phyloP scores from a whole-genome alignment of 2,797 vertebrate genomes.

The Poecilia wingei region DNA sequence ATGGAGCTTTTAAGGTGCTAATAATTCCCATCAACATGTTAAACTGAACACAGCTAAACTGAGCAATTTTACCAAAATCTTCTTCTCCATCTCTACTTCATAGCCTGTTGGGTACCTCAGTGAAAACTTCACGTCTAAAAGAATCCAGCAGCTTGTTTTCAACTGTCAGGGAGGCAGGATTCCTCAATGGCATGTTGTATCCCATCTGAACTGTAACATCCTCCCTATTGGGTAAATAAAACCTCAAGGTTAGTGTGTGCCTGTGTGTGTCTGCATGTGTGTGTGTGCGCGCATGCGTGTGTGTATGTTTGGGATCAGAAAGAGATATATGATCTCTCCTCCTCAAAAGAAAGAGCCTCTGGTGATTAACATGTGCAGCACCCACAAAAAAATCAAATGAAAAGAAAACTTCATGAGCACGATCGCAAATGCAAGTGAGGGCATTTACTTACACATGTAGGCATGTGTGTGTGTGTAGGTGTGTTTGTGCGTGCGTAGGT shows the following conservation, averaged over 20 bases:
- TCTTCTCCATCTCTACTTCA: conserved; percentile 25
- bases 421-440: conserved; percentile 19
- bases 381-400: conserved; percentile 17
- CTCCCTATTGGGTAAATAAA: conserved; percentile 79
- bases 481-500: conserved; percentile 11
- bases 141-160: conserved; percentile 72
- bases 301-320: conserved; percentile 47
- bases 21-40: conserved; percentile 4
- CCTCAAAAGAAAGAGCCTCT: conserved; percentile 48
- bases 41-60: neutral
- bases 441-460: conserved; percentile 19
- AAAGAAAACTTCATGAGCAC: conserved; percentile 34
- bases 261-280: conserved; percentile 18
- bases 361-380: conserved; percentile 39
- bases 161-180: conserved; percentile 72
- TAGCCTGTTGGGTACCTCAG: conserved; percentile 34
- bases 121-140: conserved; percentile 46
- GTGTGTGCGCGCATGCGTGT: conserved; percentile 21
- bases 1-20: neutral
- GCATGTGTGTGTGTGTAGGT: conserved; percentile 6
- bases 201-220: conserved; percentile 78
- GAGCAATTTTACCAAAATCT: neutral
- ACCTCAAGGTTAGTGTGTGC: conserved; percentile 37
- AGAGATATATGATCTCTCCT: conserved; percentile 55
- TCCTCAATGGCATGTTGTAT: conserved; percentile 79